These are phyloP conservation scores for Heteropelma amictum DNA, from an alignment of 2,888 invertebrate species.

Conservation along the genomic window DNA sequence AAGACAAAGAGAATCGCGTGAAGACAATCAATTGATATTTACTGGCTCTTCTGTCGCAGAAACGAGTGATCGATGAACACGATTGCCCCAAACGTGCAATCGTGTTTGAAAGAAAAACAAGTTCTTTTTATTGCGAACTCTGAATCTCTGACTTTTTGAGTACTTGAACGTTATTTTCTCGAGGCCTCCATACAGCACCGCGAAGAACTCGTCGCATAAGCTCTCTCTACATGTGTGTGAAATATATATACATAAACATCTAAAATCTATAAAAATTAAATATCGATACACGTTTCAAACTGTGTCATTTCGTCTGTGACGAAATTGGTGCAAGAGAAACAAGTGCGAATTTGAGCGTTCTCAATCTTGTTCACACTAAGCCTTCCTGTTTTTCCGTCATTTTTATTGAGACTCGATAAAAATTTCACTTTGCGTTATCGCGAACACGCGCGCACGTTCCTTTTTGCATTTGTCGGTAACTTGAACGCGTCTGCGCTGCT, in stretches of 20 bases:
- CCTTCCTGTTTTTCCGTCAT: slow-evolving; percentile 9
- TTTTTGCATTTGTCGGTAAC: neutral
- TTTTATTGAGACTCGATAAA: slow-evolving; percentile 14
- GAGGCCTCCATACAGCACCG: slow-evolving; percentile 19
- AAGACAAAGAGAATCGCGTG: slow-evolving; percentile 72
- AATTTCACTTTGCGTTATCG: slow-evolving; percentile 17
- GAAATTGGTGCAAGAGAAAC: slow-evolving; percentile 37
- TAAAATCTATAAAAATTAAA: slow-evolving; percentile 21
- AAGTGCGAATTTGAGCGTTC: slow-evolving; percentile 34
- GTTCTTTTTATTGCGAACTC: slow-evolving; percentile 11
- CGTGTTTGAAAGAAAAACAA: slow-evolving; percentile 1
- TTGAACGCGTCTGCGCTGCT: slow-evolving; percentile 22
- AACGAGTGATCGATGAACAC: slow-evolving; percentile 27
- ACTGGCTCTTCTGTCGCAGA: slow-evolving; percentile 23
- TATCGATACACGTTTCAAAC: slow-evolving; percentile 32
- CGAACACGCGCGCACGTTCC: slow-evolving; percentile 1
- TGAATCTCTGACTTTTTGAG: slow-evolving; percentile 30
- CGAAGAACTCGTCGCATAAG: slow-evolving; percentile 20
- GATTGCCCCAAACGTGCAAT: slow-evolving; percentile 16
- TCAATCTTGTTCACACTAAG: neutral
- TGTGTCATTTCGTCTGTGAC: slow-evolving; percentile 26
- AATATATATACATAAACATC: neutral
- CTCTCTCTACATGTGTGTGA: slow-evolving; percentile 12
- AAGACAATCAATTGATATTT: slow-evolving; percentile 75
- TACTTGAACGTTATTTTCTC: slow-evolving; percentile 38